phyloP scores from a whole-genome alignment of 2,113 vertebrate genomes.

The Ceyx margarethae region DNA sequence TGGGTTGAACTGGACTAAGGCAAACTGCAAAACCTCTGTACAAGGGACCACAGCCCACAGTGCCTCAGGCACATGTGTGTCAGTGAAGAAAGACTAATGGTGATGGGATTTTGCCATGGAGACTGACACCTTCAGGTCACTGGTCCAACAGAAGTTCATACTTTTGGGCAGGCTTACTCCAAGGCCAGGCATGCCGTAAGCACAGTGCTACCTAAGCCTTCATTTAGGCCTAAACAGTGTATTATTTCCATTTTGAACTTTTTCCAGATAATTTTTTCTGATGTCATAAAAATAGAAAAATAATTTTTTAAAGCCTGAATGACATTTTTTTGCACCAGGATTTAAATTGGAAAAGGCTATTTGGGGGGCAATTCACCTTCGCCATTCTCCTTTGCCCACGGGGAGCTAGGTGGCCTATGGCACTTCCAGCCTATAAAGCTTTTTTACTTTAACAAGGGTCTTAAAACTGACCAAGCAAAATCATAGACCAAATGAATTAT shows the following conservation, averaged over 20 bases:
- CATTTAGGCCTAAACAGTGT: neutral
- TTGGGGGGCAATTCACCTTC: neutral
- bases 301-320: constrained; percentile 24
- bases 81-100: neutral
- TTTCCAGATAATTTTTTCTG: neutral
- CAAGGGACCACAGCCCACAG: accelerated
- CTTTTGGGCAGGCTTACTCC: neutral
- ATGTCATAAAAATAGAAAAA: constrained; percentile 13
- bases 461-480: constrained; percentile 19
- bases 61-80: neutral
- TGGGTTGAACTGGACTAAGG: neutral
- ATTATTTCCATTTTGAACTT: constrained; percentile 26
- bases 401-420: neutral
- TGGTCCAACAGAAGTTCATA: neutral
- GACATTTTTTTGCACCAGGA: neutral
- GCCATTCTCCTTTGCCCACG: neutral
- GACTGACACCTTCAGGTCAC: neutral
- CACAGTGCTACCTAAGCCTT: neutral
- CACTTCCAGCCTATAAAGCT: constrained; percentile 9
- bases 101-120: neutral
- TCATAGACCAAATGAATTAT: neutral
- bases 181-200: neutral
- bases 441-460: neutral
- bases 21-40: neutral
- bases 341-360: constrained; percentile 32